Conservation (phyloP, 2,113 vertebrate species). For the Pithys albifrons region DNA sequence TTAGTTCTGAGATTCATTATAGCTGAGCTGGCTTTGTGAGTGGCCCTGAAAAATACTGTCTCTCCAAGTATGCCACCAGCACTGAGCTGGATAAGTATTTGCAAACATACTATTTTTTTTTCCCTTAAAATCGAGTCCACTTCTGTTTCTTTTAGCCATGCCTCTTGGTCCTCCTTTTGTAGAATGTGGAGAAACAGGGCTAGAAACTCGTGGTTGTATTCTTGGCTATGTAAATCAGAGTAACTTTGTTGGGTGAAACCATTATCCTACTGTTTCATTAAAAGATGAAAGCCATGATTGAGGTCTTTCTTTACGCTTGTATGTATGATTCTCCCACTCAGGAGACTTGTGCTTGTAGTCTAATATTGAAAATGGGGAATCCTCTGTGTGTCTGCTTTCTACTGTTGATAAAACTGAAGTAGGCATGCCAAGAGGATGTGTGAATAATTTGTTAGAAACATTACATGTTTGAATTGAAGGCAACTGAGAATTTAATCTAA, state of each 20-base stretch:
- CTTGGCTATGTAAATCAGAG: background rate
- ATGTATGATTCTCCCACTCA: background rate
- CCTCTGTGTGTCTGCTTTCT: background rate
- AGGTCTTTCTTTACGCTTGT: background rate
- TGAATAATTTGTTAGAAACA: background rate
- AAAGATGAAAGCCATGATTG: background rate
- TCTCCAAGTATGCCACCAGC: background rate
- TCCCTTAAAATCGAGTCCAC: background rate
- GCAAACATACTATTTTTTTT: background rate
- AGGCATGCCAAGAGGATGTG: background rate
- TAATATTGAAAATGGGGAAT: background rate
- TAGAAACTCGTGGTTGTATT: background rate
- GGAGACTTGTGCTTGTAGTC: background rate
- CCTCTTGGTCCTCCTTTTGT: background rate
- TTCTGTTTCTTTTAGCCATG: background rate
- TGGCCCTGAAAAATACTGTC: background rate
- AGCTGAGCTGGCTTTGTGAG: background rate
- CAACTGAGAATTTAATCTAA: background rate
- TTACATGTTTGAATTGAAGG: background rate
- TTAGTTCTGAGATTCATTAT: background rate
- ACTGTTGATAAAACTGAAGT: background rate
- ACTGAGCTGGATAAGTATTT: background rate
- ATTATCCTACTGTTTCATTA: background rate
- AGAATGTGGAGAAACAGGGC: background rate
- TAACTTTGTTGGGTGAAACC: background rate